These are phyloP conservation scores for Cynodonichthys magdalenae DNA, from an alignment of 2,797 vertebrate species.

Conservation along the genomic window DNA sequence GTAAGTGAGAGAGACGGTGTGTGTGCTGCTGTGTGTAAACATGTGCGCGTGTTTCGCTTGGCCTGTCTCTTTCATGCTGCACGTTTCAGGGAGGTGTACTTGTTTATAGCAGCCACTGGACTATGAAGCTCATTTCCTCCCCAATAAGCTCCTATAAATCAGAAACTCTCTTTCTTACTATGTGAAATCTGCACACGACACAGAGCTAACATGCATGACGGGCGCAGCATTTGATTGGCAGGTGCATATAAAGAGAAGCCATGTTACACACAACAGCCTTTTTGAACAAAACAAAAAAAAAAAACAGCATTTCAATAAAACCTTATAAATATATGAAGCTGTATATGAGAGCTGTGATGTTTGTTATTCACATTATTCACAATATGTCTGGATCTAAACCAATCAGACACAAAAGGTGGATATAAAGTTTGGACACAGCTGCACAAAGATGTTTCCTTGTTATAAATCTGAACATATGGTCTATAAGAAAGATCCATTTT, in stretches of 20 bases:
- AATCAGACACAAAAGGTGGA: slow-evolving; percentile 7
- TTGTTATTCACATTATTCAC: not conserved
- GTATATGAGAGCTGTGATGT: not conserved
- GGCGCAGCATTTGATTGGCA: slow-evolving; percentile 60
- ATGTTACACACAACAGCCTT: slow-evolving; percentile 37
- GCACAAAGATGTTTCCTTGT: slow-evolving; percentile 29
- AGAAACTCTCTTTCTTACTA: slow-evolving; percentile 41
- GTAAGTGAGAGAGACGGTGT: slow-evolving; percentile 20
- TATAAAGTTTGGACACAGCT: slow-evolving; percentile 43
- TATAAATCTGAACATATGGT: slow-evolving; percentile 24
- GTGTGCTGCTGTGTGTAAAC: slow-evolving; percentile 2
- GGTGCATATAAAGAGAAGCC: slow-evolving; percentile 34
- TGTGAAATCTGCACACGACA: slow-evolving; percentile 60
- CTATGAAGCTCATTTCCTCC: slow-evolving; percentile 78
- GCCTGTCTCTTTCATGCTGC: slow-evolving; percentile 54
- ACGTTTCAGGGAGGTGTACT: slow-evolving; percentile 46
- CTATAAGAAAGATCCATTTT: slow-evolving; percentile 28
- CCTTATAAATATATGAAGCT: slow-evolving; percentile 2
- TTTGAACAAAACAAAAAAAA: slow-evolving; percentile 15
- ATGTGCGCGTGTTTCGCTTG: slow-evolving; percentile 25
- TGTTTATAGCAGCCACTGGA: slow-evolving; percentile 72
- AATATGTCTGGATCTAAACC: slow-evolving; percentile 1
- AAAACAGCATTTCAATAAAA: slow-evolving; percentile 7
- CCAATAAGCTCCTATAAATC: slow-evolving; percentile 76
- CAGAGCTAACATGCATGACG: slow-evolving; percentile 61